A percentile compares a stretch with the other conserved stretches of the same genome.
phyloP scores from a whole-genome alignment of 2,888 invertebrate species.

The Brassicogethes aeneus region DNA sequence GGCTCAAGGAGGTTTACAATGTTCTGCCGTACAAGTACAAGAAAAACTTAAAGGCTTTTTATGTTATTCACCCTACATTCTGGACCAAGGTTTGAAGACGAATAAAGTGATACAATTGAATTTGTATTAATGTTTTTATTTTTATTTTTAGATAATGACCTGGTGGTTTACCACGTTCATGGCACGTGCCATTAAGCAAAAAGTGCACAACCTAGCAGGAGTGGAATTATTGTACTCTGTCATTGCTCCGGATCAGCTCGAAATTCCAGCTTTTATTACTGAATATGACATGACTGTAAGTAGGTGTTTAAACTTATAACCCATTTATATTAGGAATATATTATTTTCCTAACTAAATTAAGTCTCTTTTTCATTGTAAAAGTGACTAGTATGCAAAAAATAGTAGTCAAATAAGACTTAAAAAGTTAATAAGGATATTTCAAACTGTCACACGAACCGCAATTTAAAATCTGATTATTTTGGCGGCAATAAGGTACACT shows the following conservation, averaged over 20 bases:
- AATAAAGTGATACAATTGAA: no score
- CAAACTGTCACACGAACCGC: no score
- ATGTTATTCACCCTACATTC: conserved; percentile 92
- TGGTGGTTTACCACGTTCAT: conserved; percentile 99
- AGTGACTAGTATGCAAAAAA: no score
- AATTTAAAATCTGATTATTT: no score
- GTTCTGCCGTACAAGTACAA: conserved; percentile 95
- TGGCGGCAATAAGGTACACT: no score
- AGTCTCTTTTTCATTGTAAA: no score
- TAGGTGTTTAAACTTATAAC: no score
- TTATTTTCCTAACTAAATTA: no score
- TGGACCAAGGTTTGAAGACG: conserved; percentile 98
- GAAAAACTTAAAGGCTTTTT: conserved; percentile 93
- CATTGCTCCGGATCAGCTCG: conserved; percentile 86
- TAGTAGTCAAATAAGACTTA: no score
- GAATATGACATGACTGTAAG: conserved; percentile 93
- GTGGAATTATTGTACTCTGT: conserved; percentile 87
- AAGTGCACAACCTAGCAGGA: conserved; percentile 85
- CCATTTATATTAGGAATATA: no score
- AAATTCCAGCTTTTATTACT: conserved; percentile 91
- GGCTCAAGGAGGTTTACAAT: conserved; percentile 91
- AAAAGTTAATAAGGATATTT: no score
- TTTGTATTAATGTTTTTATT: no score
- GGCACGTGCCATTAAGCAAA: conserved; percentile 92
- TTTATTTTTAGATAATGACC: conserved; percentile 70